These are phyloP conservation scores for Chionis minor DNA, from an alignment of 2,113 vertebrate species.

Conservation along the genomic window DNA sequence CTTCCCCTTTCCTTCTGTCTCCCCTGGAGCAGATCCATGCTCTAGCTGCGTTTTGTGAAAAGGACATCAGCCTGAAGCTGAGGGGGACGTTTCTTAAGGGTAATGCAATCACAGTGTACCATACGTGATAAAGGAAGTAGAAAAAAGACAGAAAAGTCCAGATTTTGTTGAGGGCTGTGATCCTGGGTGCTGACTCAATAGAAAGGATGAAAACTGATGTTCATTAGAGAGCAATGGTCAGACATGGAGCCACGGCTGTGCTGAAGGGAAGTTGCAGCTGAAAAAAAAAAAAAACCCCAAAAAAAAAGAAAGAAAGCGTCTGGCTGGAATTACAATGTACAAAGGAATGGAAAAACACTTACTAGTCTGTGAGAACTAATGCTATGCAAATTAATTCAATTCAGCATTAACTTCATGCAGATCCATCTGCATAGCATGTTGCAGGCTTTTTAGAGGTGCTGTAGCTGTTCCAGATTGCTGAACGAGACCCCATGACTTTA, in stretches of 20 bases:
- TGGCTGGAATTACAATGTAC: slow-evolving; percentile 53
- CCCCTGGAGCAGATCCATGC: background rate
- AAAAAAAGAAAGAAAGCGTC: background rate
- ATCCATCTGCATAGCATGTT: slow-evolving; percentile 64
- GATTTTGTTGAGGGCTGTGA: background rate
- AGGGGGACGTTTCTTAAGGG: background rate
- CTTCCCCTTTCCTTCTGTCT: background rate
- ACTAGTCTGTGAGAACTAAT: slow-evolving; percentile 66
- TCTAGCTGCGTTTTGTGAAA: background rate
- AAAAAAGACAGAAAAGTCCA: background rate
- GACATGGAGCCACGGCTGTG: background rate
- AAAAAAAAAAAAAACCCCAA: background rate
- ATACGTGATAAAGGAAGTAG: background rate
- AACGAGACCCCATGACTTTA: background rate
- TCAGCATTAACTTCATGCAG: slow-evolving; percentile 66
- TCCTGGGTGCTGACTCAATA: background rate
- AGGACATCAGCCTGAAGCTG: background rate
- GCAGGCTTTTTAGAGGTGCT: slow-evolving; percentile 49
- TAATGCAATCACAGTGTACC: background rate
- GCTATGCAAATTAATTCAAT: slow-evolving; percentile 69
- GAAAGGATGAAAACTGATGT: background rate
- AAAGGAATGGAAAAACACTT: slow-evolving; percentile 66
- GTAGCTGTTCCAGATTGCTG: slow-evolving; percentile 50
- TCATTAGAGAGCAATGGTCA: background rate
- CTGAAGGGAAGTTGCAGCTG: background rate